phyloP scores from a whole-genome alignment of 2,113 vertebrate species.

The Ceyx cyanopectus region DNA sequence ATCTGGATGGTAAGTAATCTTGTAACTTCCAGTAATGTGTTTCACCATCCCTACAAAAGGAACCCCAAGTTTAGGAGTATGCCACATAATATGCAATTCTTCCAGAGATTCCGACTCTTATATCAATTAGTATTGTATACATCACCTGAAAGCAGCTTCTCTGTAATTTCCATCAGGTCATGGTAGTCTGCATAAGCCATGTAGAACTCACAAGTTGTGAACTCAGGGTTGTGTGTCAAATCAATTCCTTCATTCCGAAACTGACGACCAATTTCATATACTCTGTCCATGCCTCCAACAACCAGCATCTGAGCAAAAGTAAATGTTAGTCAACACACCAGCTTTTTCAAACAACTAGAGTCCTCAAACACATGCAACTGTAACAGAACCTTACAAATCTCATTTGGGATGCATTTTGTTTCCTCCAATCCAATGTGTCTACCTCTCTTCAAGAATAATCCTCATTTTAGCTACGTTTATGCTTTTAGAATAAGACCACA shows the following conservation, averaged over 20 bases:
- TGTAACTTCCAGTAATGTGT: constrained; percentile 89
- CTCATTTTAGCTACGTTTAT: background rate
- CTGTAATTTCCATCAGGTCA: constrained; percentile 97
- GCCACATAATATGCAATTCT: background rate
- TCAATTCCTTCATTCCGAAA: constrained; percentile 99
- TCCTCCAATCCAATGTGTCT: background rate
- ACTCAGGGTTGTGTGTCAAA: constrained; percentile 97
- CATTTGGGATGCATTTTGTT: background rate
- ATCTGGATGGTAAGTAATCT: constrained; percentile 92
- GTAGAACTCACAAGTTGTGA: constrained; percentile 99
- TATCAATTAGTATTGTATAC: background rate
- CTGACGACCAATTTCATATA: constrained; percentile 97
- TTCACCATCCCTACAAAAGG: constrained; percentile 92
- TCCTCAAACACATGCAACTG: background rate
- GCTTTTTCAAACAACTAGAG: background rate
- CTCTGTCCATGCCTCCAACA: constrained; percentile 95
- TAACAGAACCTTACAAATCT: background rate
- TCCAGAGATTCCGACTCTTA: background rate
- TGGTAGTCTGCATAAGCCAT: constrained; percentile 98
- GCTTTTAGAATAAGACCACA: background rate
- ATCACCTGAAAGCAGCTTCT: constrained; percentile 93
- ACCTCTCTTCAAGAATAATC: background rate
- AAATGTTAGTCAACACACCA: background rate
- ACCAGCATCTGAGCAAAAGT: constrained; percentile 89
- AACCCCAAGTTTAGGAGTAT: background rate